Conservation (phyloP, 2,113 vertebrate genomes). For the Xenopus borealis region DNA sequence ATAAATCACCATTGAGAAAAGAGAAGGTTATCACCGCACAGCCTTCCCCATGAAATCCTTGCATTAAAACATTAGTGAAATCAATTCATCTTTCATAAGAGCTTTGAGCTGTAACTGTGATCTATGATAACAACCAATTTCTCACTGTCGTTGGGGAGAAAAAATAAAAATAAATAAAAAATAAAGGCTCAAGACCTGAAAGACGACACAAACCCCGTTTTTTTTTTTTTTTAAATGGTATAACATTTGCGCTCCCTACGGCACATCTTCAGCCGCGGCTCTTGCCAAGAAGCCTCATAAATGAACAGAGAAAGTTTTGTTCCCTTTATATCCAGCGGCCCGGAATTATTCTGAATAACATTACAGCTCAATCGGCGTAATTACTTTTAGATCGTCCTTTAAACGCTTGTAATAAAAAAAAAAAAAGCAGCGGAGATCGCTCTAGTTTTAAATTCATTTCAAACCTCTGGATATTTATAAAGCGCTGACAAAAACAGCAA, state of each 20-base stretch:
- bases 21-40: slow-evolving; percentile 86
- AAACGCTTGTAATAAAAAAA: slow-evolving; percentile 71
- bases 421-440: slow-evolving; percentile 69
- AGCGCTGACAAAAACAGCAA: slow-evolving; percentile 45
- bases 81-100: slow-evolving; percentile 99
- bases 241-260: slow-evolving; percentile 87
- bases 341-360: slow-evolving; percentile 80
- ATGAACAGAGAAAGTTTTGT: slow-evolving; percentile 85
- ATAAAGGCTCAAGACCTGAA: slow-evolving; percentile 74
- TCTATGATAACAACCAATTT: slow-evolving; percentile 99
- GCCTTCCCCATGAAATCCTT: slow-evolving; percentile 86
- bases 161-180: slow-evolving; percentile 54
- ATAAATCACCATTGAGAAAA: slow-evolving; percentile 92
- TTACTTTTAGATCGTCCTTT: slow-evolving; percentile 85
- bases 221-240: slow-evolving; percentile 90
- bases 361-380: slow-evolving; percentile 81
- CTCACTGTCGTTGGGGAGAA: slow-evolving; percentile 71
- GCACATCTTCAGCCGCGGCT: slow-evolving; percentile 80
- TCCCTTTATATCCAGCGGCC: slow-evolving; percentile 70
- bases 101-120: slow-evolving; percentile 89
- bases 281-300: slow-evolving; percentile 74
- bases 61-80: slow-evolving; percentile 98
- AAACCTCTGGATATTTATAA: slow-evolving; percentile 72
- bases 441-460: slow-evolving; percentile 62
- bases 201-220: slow-evolving; percentile 93